Base-by-base conservation (phyloP, 1,140 invertebrate species). In the Copidosoma floridanum region DNA sequence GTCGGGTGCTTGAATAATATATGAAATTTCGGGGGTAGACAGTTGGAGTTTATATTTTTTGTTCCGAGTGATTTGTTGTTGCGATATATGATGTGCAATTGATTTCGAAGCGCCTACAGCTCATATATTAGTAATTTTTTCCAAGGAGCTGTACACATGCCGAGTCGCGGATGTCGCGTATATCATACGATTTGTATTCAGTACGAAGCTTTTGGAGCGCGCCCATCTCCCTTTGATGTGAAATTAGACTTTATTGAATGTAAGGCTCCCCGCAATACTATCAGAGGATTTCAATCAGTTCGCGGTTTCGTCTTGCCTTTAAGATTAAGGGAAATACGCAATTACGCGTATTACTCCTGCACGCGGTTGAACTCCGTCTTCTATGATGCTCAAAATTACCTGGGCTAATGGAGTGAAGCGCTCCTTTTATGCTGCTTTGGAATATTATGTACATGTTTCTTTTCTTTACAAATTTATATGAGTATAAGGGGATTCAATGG, bases 311-410 rank as follows among this genome's bases (percentile, higher is more conserved):
- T 51, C 44, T 68, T 69, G 65, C 50, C 50, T 53, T 54, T 26
- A 66, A 68, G 70, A 73, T 74, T 68, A 74, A 63, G 47, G 29
- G 26, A 51, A 72, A 71, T 70, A 71, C 53, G 65, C 71, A 73
- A 74, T 74, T 74, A 73, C 44, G 52, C 43, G 65, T 62, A 73
- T 73, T 68, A 71, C 46, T 32, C 16, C 2, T 18, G 14, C 46
- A 32, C 29, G 29, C 38, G 5, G 38, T 41, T 18, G 32, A 51
- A 43, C 40, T 43, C 40, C 21, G 38, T 46, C 41, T 10, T 24
- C 41, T 14, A 38, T 38, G 8, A 38, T 38, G 8, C 23, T 47
- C n/a, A 32, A 40, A 55, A 61, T 55, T 55, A 44, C 27, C 51
- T 40, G 35, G n/a, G 21, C n/a, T 51, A 16, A 41, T 29, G 18